phyloP scores from a whole-genome alignment of 2,888 invertebrate species.

The Epistrophe eligans region DNA sequence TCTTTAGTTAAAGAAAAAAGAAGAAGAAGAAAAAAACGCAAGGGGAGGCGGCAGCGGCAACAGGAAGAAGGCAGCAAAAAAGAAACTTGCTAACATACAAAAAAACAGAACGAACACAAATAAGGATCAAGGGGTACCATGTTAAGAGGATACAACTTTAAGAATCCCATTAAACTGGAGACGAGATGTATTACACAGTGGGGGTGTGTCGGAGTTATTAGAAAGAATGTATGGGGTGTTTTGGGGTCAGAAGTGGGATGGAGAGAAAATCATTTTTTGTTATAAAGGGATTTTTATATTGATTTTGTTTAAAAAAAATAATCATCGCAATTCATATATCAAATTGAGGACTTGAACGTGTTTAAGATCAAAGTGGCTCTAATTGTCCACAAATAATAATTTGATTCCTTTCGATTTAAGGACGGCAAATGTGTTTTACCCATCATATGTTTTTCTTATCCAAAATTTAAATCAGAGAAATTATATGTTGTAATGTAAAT shows the following conservation, averaged over 20 bases:
- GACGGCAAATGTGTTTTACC: no score
- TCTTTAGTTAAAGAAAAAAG: slow-evolving; percentile 17
- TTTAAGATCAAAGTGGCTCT: background rate
- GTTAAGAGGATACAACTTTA: slow-evolving; percentile 65
- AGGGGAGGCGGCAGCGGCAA: background rate
- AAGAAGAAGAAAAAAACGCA: slow-evolving; percentile 13
- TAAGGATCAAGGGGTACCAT: slow-evolving; percentile 67
- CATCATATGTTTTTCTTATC: no score
- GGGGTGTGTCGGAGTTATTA: slow-evolving; percentile 30
- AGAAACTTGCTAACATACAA: slow-evolving; percentile 54
- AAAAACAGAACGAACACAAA: slow-evolving; percentile 60
- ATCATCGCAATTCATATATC: background rate
- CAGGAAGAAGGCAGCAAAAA: slow-evolving; percentile 19
- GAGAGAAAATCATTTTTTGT: background rate
- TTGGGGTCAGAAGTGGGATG: slow-evolving; percentile 21
- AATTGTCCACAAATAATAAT: background rate
- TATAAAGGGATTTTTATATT: background rate
- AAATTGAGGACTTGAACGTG: background rate
- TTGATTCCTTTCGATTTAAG: no score
- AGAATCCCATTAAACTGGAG: slow-evolving; percentile 56
- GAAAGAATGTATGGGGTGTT: background rate
- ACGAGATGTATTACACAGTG: slow-evolving; percentile 60
- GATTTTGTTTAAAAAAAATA: background rate
- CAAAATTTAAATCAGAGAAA: no score
- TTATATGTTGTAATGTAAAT: no score